These are phyloP conservation scores for Panorpa germanica DNA, from an alignment of 2,888 invertebrate genomes.

Conservation along the genomic window DNA sequence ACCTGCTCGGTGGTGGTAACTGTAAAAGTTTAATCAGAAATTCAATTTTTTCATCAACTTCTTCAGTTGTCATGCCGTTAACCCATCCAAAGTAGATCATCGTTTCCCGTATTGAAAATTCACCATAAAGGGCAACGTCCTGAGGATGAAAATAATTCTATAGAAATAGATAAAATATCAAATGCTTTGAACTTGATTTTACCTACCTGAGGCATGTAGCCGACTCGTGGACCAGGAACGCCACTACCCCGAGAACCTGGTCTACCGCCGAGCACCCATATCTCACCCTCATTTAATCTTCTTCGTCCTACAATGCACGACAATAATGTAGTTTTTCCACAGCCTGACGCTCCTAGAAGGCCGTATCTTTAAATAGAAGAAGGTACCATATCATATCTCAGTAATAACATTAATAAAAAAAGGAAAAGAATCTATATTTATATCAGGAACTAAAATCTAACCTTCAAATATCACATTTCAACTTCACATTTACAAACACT, in stretches of 20 bases:
- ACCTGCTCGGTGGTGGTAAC: constrained; percentile 30
- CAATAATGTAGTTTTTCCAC: constrained; percentile 76
- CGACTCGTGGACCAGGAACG: constrained; percentile 76
- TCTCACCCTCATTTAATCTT: constrained; percentile 59
- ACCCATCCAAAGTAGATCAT: constrained; percentile 72
- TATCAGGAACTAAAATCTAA: no score
- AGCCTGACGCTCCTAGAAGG: constrained; percentile 75
- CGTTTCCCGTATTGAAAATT: constrained; percentile 64
- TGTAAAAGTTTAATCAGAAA: constrained; percentile 49
- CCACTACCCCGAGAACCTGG: constrained; percentile 71
- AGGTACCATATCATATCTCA: no score
- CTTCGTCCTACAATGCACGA: constrained; percentile 73
- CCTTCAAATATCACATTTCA: no score
- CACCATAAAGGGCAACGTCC: constrained; percentile 57
- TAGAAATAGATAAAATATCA: constrained; percentile 7
- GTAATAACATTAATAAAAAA: no score
- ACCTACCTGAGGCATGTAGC: constrained; percentile 63
- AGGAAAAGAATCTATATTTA: no score
- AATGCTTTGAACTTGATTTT: constrained; percentile 8
- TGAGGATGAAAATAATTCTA: constrained; percentile 19
- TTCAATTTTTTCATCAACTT: constrained; percentile 48
- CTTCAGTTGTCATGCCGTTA: constrained; percentile 47
- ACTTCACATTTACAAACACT: no score
- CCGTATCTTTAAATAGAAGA: constrained; percentile 47
- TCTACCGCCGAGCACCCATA: constrained; percentile 67